Evolutionary conservation across 2,113 vertebrate species (phyloP).

Genomic region (Pseudonaja textilis): DNA sequence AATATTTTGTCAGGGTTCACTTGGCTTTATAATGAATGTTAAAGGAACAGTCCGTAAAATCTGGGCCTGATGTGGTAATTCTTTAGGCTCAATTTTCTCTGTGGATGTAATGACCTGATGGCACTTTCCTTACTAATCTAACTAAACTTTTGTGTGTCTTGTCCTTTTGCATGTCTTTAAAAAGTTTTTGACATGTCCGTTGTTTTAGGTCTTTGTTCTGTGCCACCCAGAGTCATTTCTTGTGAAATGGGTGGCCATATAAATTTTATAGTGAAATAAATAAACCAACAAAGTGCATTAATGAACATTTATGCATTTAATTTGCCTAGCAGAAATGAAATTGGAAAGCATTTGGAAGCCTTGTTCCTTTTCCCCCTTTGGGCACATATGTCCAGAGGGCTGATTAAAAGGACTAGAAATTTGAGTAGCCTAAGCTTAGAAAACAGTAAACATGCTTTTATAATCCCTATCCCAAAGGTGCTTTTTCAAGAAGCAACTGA

Average conservation of each 20-base stretch:
- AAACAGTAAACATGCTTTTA: neutral
- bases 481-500: too few relatives aligned
- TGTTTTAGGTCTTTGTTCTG: neutral
- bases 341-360: neutral
- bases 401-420: neutral
- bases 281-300: neutral
- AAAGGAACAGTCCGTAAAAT: neutral
- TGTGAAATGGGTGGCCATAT: neutral
- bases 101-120: neutral
- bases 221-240: neutral
- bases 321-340: neutral
- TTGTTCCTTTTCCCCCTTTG: neutral
- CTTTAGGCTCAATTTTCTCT: neutral
- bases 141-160: neutral
- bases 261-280: neutral
- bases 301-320: neutral
- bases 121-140: too few relatives aligned
- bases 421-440: neutral
- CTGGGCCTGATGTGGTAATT: neutral
- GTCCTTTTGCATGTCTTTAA: neutral
- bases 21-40: conserved; percentile 5
- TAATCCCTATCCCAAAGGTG: neutral
- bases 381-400: neutral
- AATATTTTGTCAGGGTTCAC: conserved; percentile 5
- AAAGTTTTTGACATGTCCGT: neutral